A percentile compares a stretch with the other conserved stretches of the same genome.
phyloP scores from a whole-genome alignment of 2,888 invertebrate genomes.

The Noctua janthe region DNA sequence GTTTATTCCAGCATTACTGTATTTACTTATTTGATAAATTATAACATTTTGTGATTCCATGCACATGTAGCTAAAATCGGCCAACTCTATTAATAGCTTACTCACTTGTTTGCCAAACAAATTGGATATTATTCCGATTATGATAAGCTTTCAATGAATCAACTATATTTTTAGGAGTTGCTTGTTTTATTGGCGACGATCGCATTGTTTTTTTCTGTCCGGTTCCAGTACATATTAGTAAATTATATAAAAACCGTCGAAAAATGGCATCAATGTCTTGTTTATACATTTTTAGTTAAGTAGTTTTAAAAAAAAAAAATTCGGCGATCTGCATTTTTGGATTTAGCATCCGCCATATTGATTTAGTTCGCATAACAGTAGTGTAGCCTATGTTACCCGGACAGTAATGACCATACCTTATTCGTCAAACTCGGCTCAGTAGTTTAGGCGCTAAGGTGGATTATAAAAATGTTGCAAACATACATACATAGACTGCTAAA shows the following conservation, averaged over 20 bases:
- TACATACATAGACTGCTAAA: too few relatives aligned
- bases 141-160: neutral
- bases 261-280: neutral
- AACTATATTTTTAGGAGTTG: neutral
- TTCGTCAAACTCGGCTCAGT: too few relatives aligned
- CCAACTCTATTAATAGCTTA: slow-evolving; percentile 21
- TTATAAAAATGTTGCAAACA: too few relatives aligned
- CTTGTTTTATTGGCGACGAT: neutral
- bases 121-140: neutral
- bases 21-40: neutral
- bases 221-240: neutral
- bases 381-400: neutral
- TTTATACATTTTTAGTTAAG: neutral
- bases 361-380: neutral
- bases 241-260: neutral
- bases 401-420: too few relatives aligned
- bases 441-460: too few relatives aligned
- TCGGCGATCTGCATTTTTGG: too few relatives aligned
- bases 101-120: neutral
- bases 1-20: neutral
- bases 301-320: neutral
- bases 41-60: neutral
- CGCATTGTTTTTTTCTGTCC: neutral
- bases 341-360: neutral
- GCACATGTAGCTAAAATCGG: neutral